Percentiles rank a stretch among this genome's conserved stretches.
Evolutionary conservation across 2,888 invertebrate species (phyloP).

Genomic region (Julus scandinavius): DNA sequence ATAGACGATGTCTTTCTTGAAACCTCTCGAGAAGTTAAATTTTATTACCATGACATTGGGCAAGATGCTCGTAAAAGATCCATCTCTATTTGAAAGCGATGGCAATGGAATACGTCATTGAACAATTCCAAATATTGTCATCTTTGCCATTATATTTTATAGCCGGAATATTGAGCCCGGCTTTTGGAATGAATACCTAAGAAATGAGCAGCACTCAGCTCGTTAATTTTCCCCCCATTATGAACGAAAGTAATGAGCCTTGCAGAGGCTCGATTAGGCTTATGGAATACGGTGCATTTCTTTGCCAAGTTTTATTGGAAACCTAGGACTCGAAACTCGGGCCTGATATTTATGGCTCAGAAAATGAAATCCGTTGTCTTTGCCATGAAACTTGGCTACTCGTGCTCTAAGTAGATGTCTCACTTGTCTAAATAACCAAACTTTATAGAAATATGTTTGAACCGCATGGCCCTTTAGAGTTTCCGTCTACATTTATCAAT

Average conservation of each 20-base stretch:
- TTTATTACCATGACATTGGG: constrained; percentile 1
- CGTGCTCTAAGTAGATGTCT: neutral
- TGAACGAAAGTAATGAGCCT: constrained; percentile 26
- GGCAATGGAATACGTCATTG: neutral
- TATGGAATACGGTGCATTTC: neutral
- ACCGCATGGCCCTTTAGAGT: neutral
- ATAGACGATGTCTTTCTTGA: neutral
- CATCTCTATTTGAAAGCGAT: constrained; percentile 36
- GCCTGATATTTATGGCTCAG: constrained; percentile 8
- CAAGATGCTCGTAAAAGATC: constrained; percentile 19
- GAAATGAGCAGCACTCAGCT: constrained; percentile 24
- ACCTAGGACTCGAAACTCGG: neutral
- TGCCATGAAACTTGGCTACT: neutral
- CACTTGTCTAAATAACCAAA: constrained; percentile 1
- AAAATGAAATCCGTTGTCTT: constrained; percentile 1
- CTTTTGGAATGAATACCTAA: constrained; percentile 34
- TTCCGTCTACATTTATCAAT: neutral
- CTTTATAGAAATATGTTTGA: neutral
- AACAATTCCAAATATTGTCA: constrained; percentile 36
- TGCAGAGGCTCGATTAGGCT: constrained; percentile 16
- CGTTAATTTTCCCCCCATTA: constrained; percentile 37
- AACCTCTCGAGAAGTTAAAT: neutral
- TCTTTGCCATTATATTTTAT: constrained; percentile 40
- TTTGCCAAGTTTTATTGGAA: constrained; percentile 45
- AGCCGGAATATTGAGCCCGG: neutral